A percentile compares a stretch with the other conserved stretches of the same genome.
Evolutionary conservation across 1,140 invertebrate genomes (phyloP).

Genomic region (Hypsibius dujardini): DNA sequence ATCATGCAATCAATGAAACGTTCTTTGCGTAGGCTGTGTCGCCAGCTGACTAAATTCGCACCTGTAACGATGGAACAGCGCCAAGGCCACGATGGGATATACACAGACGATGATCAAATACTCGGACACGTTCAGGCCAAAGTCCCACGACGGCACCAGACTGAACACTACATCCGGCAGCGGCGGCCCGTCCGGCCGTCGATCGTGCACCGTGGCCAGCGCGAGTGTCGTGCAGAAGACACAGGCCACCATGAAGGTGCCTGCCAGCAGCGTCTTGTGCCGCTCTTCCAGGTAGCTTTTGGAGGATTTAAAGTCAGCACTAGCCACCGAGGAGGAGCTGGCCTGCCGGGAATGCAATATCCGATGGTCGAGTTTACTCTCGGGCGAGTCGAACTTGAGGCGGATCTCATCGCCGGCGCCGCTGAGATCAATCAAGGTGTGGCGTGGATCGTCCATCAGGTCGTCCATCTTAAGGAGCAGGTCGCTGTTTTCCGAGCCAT

Average conservation of each 20-base stretch:
- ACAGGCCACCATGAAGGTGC: constrained; percentile 34
- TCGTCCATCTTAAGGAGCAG: constrained; percentile 4
- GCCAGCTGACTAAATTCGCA: no score
- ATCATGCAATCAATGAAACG: no score
- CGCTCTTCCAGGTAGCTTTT: neutral
- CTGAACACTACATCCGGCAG: constrained; percentile 63
- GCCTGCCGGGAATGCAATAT: neutral
- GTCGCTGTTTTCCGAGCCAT: neutral
- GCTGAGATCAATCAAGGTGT: no score
- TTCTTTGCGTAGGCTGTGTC: no score
- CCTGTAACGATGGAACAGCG: constrained; percentile 65
- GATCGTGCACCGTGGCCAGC: constrained; percentile 62
- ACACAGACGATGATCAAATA: constrained; percentile 63
- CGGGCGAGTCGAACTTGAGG: neutral
- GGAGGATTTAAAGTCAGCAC: neutral
- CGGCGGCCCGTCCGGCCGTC: constrained; percentile 56
- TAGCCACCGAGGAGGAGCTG: neutral
- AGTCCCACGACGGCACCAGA: constrained; percentile 47
- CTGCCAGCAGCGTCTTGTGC: constrained; percentile 23
- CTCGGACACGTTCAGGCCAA: constrained; percentile 64
- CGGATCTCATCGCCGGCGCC: neutral
- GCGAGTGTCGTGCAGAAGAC: constrained; percentile 38
- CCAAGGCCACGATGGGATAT: constrained; percentile 48
- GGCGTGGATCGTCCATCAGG: no score
- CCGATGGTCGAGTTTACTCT: neutral